Evolutionary conservation across 2,888 invertebrate genomes (phyloP).

Genomic region (Tinea trinotella): DNA sequence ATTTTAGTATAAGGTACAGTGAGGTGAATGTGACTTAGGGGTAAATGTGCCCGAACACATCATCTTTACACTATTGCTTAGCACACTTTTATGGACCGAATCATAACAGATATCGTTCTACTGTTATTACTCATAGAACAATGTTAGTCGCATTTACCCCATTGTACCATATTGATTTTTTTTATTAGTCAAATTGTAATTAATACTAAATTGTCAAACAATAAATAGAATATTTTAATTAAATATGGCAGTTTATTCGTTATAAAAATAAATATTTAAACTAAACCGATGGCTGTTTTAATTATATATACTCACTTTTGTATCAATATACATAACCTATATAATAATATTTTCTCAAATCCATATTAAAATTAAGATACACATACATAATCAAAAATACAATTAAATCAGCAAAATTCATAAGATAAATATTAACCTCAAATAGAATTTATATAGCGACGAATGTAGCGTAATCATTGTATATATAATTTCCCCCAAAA

Average conservation of each 20-base stretch:
- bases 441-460: slow-evolving; percentile 3
- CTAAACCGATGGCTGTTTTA: neutral
- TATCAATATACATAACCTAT: neutral
- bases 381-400: slow-evolving; percentile 8
- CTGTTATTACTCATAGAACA: no score
- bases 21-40: no score
- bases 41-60: no score
- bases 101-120: no score
- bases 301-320: neutral
- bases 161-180: no score
- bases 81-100: no score
- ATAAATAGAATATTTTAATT: neutral
- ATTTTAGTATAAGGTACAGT: no score
- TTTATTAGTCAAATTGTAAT: no score
- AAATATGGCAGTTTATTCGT: no score
- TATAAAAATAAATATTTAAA: neutral
- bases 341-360: slow-evolving; percentile 1
- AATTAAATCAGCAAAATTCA: slow-evolving; percentile 7
- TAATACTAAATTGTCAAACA: neutral
- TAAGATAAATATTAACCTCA: slow-evolving; percentile 1
- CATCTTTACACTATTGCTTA: no score
- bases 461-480: neutral
- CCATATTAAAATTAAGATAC: neutral
- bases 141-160: no score
- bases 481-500: slow-evolving; percentile 9